Evolutionary conservation across 2,888 invertebrate genomes (phyloP).

Genomic region (Chymomyza procnemis): DNA sequence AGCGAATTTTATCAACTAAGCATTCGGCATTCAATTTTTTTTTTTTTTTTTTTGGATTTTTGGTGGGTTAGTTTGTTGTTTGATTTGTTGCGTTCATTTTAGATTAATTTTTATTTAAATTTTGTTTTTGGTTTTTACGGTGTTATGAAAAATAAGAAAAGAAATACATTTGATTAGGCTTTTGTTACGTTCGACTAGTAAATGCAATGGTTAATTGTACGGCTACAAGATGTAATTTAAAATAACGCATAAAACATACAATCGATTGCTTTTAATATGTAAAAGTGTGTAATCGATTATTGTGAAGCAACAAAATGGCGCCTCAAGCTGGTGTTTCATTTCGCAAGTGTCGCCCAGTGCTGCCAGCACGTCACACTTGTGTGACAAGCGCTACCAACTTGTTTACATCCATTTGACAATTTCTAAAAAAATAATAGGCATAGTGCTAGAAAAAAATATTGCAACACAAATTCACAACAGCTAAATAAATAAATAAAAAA

Average conservation of each 20-base stretch:
- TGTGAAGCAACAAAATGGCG: not conserved
- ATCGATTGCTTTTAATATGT: too few species aligned
- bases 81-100: slow-evolving; percentile 10
- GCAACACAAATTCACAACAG: slow-evolving; percentile 7
- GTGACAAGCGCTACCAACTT: not conserved
- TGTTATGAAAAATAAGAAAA: slow-evolving; percentile 59
- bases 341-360: not conserved
- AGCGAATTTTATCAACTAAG: slow-evolving; percentile 64
- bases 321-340: not conserved
- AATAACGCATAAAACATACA: too few species aligned
- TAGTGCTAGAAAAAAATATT: not conserved
- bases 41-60: not conserved
- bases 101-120: not conserved
- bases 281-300: not conserved
- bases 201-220: not conserved
- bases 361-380: not conserved
- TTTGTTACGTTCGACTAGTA: slow-evolving; percentile 6
- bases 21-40: slow-evolving; percentile 41
- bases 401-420: not conserved
- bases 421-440: not conserved
- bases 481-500: too few species aligned
- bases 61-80: slow-evolving; percentile 14
- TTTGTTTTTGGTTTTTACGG: slow-evolving; percentile 21
- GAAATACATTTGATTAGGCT: slow-evolving; percentile 68
- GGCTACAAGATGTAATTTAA: not conserved